phyloP scores from a whole-genome alignment of 2,113 vertebrate genomes.

The Gnathonemus echidnorhynchus region DNA sequence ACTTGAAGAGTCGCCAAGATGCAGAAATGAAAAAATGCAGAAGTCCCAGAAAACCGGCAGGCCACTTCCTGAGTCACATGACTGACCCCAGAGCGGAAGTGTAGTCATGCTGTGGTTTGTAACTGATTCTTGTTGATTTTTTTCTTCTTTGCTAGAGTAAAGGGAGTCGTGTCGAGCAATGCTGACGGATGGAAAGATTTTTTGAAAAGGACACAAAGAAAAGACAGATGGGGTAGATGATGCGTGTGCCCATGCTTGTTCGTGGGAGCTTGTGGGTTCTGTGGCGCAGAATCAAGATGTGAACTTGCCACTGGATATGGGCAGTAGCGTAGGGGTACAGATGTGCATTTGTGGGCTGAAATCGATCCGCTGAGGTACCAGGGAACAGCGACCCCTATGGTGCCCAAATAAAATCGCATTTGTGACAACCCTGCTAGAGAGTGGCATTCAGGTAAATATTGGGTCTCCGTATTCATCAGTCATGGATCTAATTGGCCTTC shows the following conservation, averaged over 20 bases:
- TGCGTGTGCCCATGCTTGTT: not conserved
- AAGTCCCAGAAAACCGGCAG: constrained; percentile 9
- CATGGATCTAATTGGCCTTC: not conserved
- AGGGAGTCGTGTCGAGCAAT: constrained; percentile 23
- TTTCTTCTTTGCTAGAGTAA: constrained; percentile 34
- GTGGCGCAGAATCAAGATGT: not conserved
- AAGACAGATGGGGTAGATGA: not conserved
- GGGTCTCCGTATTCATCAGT: not conserved
- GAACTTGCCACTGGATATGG: not conserved
- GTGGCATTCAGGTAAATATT: not conserved
- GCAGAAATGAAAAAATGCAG: not conserved
- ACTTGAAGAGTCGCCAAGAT: not conserved
- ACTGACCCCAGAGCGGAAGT: constrained; percentile 43
- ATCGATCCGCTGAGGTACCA: not conserved
- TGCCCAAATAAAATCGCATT: not conserved
- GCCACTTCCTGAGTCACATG: constrained; percentile 39
- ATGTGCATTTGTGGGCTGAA: not conserved
- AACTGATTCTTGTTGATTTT: constrained; percentile 28
- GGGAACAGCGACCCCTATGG: not conserved
- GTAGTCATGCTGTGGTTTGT: constrained; percentile 55
- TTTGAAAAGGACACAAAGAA: not conserved
- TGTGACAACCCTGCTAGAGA: not conserved
- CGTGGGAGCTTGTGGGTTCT: not conserved
- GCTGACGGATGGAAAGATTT: constrained; percentile 19
- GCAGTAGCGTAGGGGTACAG: not conserved